These are phyloP conservation scores for Cotesia glomerata DNA, from an alignment of 1,140 invertebrate genomes.

Conservation along the genomic window DNA sequence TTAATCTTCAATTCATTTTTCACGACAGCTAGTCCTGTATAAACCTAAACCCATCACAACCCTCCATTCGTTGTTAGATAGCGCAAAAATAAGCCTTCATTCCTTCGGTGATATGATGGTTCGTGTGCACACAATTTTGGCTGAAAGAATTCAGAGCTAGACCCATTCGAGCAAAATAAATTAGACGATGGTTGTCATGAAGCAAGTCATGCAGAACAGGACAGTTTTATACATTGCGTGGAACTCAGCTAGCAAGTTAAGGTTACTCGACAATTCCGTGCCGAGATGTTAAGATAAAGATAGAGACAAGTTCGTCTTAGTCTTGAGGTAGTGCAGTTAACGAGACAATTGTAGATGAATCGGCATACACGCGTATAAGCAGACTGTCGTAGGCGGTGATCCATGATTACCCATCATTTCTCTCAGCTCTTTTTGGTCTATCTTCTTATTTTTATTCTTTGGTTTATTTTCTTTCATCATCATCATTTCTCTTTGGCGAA, in stretches of 20 bases:
- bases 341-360: neutral
- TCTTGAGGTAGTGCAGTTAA: neutral
- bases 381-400: neutral
- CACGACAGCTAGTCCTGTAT: slow-evolving; percentile 46
- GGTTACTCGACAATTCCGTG: neutral
- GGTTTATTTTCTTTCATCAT: slow-evolving; percentile 13
- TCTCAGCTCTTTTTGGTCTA: neutral
- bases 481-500: too few relatives aligned
- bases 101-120: slow-evolving; percentile 2
- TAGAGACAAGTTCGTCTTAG: neutral
- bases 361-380: neutral
- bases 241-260: neutral
- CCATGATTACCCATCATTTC: slow-evolving; percentile 3
- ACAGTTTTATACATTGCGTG: neutral
- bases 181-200: neutral
- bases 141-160: neutral
- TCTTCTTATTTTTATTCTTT: neutral
- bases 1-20: slow-evolving; percentile 55
- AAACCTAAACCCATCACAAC: slow-evolving; percentile 28
- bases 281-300: neutral
- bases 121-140: neutral
- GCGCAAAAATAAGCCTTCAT: slow-evolving; percentile 27
- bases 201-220: slow-evolving; percentile 1
- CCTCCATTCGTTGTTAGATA: too few relatives aligned
- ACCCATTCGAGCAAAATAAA: neutral